phyloP scores from a whole-genome alignment of 2,888 invertebrate species.

The Timema podura region DNA sequence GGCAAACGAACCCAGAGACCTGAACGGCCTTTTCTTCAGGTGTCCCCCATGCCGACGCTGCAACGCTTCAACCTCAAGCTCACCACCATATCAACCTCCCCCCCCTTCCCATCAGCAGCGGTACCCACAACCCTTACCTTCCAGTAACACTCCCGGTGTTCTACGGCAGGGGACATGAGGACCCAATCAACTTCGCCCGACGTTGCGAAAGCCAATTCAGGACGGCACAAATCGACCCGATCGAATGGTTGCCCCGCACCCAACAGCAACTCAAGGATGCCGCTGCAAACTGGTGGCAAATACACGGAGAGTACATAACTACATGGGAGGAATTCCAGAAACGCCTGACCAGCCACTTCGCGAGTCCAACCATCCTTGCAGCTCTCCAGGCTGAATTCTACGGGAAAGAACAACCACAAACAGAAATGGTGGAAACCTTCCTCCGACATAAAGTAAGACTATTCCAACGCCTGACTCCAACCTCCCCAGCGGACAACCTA shows the following conservation, averaged over 20 bases:
- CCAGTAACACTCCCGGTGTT: not conserved
- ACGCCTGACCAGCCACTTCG: not conserved
- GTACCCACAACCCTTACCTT: not conserved
- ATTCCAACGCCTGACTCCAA: not conserved
- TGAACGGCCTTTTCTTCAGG: not conserved
- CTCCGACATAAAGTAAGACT: not conserved
- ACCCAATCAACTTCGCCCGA: not conserved
- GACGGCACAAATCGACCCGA: not conserved
- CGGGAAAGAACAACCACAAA: not conserved
- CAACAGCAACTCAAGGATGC: not conserved
- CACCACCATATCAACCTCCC: not conserved
- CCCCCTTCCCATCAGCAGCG: not conserved
- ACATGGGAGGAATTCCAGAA: slow-evolving; percentile 2
- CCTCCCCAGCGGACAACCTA: not conserved
- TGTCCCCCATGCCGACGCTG: not conserved
- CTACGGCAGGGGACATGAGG: not conserved
- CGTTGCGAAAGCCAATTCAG: not conserved
- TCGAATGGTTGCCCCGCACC: not conserved
- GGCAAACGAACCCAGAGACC: not conserved
- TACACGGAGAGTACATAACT: not conserved
- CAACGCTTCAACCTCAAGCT: not conserved
- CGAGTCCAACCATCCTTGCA: not conserved
- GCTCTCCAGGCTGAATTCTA: not conserved
- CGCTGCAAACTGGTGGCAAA: not conserved
- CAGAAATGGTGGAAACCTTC: not conserved